Conservation (phyloP, 2,888 invertebrate species). For the Diachrysia chrysitis region DNA sequence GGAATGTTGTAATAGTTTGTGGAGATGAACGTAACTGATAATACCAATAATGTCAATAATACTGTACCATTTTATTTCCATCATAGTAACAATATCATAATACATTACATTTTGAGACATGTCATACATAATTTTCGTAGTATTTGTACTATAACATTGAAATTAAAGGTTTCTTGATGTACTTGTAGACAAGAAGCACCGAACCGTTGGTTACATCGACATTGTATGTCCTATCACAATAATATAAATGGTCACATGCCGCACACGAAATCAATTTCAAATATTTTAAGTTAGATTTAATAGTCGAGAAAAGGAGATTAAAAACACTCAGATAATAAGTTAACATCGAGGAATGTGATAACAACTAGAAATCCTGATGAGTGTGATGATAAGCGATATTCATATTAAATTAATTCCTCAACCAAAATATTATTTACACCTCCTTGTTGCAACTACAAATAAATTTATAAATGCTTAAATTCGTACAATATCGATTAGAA, state of each 20-base stretch:
- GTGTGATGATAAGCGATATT: neutral
- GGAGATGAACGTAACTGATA: conserved; percentile 29
- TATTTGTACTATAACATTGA: conserved; percentile 54
- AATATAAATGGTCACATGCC: conserved; percentile 17
- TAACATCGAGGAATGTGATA: neutral
- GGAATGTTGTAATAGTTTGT: conserved; percentile 51
- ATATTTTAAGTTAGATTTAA: conserved; percentile 10
- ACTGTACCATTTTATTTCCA: conserved; percentile 54
- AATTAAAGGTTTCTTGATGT: conserved; percentile 34
- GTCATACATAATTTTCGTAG: conserved; percentile 27
- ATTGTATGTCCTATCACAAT: conserved; percentile 50
- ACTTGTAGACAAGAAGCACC: conserved; percentile 42
- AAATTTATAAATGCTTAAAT: conserved; percentile 38
- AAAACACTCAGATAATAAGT: neutral
- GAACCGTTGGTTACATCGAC: conserved; percentile 36
- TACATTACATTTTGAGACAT: conserved; percentile 51
- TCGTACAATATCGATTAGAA: conserved; percentile 35
- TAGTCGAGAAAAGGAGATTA: conserved; percentile 13
- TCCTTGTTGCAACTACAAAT: conserved; percentile 38
- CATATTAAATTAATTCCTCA: conserved; percentile 17
- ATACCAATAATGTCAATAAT: conserved; percentile 57
- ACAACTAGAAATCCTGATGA: neutral
- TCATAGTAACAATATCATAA: conserved; percentile 43
- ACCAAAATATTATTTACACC: conserved; percentile 28
- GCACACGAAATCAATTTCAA: conserved; percentile 17